Percentiles rank a stretch among this genome's conserved stretches.
Conservation (phyloP, 2,113 vertebrate species). For the Oryzias melastigma region DNA sequence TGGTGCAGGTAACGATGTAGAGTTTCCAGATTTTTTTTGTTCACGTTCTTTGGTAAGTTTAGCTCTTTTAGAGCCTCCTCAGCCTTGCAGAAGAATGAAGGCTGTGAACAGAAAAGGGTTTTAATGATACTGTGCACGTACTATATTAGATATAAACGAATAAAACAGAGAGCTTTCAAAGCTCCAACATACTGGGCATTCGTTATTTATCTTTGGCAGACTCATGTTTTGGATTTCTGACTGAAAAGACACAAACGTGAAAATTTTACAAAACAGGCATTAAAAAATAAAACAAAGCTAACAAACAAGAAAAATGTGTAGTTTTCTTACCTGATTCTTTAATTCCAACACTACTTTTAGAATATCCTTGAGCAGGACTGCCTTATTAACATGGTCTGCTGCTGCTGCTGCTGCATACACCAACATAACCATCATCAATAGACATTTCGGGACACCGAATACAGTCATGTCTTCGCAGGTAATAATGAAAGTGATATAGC, state of each 20-base stretch:
- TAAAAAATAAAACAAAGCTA: conserved; percentile 5
- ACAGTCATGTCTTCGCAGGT: conserved; percentile 48
- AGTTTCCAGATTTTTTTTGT: rapidly evolving
- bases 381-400: rapidly evolving
- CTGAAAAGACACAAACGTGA: neutral
- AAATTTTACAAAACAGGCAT: neutral
- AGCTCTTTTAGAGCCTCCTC: neutral
- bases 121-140: no score
- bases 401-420: conserved; percentile 6
- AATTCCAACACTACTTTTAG: rapidly evolving
- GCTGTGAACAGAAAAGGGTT: conserved; percentile 17
- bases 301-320: neutral
- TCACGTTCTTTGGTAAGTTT: neutral
- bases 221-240: rapidly evolving
- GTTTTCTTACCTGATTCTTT: conserved; percentile 7
- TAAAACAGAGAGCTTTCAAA: no score
- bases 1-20: rapidly evolving
- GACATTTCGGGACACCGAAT: neutral
- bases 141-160: no score
- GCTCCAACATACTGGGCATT: conserved; percentile 22
- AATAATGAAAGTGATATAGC: neutral
- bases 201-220: rapidly evolving
- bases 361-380: rapidly evolving
- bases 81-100: neutral
- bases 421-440: conserved; percentile 1